A percentile compares a stretch with the other conserved stretches of the same genome.
phyloP scores from a whole-genome alignment of 2,888 invertebrate genomes.

The Ypsolopha scabrella region DNA sequence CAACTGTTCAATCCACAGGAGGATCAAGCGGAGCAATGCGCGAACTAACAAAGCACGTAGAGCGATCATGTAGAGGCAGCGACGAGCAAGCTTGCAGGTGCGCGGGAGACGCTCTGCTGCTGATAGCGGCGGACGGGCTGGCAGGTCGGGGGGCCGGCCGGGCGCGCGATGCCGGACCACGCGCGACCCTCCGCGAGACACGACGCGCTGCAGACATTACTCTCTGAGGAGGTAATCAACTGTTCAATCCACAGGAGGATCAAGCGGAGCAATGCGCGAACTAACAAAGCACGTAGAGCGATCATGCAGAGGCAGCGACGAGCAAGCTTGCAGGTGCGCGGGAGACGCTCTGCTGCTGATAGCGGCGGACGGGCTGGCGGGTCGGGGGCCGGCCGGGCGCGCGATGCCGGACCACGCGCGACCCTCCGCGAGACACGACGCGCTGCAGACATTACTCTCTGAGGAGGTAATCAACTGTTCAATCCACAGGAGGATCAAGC shows the following conservation, averaged over 20 bases:
- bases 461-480: too few relatives aligned
- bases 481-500: slow-evolving; percentile 34
- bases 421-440: slow-evolving; percentile 72
- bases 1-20: too few relatives aligned
- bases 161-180: slow-evolving; percentile 72
- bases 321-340: slow-evolving; percentile 43
- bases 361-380: slow-evolving; percentile 80
- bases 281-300: slow-evolving; percentile 60
- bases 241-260: slow-evolving; percentile 37
- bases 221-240: slow-evolving; percentile 38
- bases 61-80: slow-evolving; percentile 20
- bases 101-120: slow-evolving; percentile 78
- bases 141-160: slow-evolving; percentile 78
- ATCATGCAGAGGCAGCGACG: slow-evolving; percentile 15
- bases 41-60: slow-evolving; percentile 67
- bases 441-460: slow-evolving; percentile 45
- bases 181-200: slow-evolving; percentile 70
- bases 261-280: slow-evolving; percentile 74
- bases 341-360: slow-evolving; percentile 80
- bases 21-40: slow-evolving; percentile 72
- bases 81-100: slow-evolving; percentile 27
- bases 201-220: slow-evolving; percentile 62
- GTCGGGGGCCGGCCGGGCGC: slow-evolving; percentile 76
- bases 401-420: slow-evolving; percentile 71
- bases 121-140: slow-evolving; percentile 81